Conservation (phyloP, 2,113 vertebrate species). For the Osmerus mordax region DNA sequence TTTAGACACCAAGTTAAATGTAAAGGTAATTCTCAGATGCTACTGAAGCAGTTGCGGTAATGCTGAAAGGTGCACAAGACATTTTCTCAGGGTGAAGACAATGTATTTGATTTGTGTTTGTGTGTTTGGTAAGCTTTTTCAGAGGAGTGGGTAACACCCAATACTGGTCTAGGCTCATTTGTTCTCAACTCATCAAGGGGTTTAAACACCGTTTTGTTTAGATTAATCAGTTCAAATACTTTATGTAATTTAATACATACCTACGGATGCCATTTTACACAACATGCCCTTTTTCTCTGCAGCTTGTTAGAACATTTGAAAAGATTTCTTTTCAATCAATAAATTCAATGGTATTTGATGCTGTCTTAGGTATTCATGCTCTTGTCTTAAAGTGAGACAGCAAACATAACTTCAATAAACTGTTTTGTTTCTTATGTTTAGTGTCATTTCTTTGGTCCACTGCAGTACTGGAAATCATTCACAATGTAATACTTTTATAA, state of each 20-base stretch:
- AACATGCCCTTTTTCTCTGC: too few relatives aligned
- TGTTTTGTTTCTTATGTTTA: too few relatives aligned
- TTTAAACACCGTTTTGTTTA: background rate
- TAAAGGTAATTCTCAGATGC: background rate
- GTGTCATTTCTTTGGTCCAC: too few relatives aligned
- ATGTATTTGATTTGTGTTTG: background rate
- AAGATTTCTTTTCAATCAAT: too few relatives aligned
- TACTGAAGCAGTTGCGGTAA: background rate
- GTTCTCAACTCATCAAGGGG: background rate
- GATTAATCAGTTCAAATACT: background rate
- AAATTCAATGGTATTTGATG: background rate
- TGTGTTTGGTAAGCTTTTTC: background rate
- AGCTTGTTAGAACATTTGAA: background rate
- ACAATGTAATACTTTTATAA: constrained; percentile 36
- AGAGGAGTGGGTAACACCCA: background rate
- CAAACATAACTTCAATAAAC: too few relatives aligned
- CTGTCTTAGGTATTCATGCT: background rate
- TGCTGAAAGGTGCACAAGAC: constrained; percentile 11
- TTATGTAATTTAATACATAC: background rate
- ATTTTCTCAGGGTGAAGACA: background rate
- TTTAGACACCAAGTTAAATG: background rate
- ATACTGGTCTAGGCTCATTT: background rate
- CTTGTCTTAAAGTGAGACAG: too few relatives aligned
- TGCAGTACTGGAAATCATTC: too few relatives aligned
- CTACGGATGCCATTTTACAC: background rate